Percentiles rank a stretch among this genome's conserved stretches.
Evolutionary conservation across 2,113 vertebrate species (phyloP).

Genomic region (Electrona antarctica): DNA sequence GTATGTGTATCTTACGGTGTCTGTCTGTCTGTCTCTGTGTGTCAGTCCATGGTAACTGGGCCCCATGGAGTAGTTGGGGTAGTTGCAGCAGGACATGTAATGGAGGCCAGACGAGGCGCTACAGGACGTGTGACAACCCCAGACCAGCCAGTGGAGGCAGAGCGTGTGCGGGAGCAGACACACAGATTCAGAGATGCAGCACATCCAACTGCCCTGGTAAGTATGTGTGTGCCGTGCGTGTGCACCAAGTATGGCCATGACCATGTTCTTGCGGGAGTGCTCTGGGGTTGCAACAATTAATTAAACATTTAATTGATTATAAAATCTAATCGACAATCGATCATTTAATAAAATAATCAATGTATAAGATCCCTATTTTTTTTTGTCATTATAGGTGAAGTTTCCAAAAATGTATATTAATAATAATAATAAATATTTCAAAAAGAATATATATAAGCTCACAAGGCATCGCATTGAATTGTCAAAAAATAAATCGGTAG

Average conservation of each 20-base stretch:
- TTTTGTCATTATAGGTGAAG: no score
- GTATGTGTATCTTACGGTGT: conserved; percentile 36
- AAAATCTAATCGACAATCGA: no score
- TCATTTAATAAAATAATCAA: no score
- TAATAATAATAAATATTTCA: no score
- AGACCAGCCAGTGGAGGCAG: conserved; percentile 85
- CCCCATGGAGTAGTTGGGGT: conserved; percentile 91
- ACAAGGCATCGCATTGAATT: no score
- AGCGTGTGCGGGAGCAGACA: conserved; percentile 88
- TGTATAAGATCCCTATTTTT: no score
- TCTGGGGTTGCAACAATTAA: no score
- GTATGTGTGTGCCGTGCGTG: conserved; percentile 26
- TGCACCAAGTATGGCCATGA: not conserved
- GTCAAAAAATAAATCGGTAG: no score
- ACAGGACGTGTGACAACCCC: conserved; percentile 91
- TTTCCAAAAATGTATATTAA: no score
- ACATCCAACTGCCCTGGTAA: conserved; percentile 85
- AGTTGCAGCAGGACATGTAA: conserved; percentile 90
- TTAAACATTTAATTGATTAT: no score
- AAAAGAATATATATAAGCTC: no score
- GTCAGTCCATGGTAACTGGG: conserved; percentile 92
- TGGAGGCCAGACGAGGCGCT: conserved; percentile 86
- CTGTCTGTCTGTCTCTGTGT: conserved; percentile 1
- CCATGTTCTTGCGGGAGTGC: not conserved
- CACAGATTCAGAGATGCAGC: conserved; percentile 89